Evolutionary conservation across 92 coral and sea anemone species (phyloP).

Genomic region (Parazoanthus darwini): DNA sequence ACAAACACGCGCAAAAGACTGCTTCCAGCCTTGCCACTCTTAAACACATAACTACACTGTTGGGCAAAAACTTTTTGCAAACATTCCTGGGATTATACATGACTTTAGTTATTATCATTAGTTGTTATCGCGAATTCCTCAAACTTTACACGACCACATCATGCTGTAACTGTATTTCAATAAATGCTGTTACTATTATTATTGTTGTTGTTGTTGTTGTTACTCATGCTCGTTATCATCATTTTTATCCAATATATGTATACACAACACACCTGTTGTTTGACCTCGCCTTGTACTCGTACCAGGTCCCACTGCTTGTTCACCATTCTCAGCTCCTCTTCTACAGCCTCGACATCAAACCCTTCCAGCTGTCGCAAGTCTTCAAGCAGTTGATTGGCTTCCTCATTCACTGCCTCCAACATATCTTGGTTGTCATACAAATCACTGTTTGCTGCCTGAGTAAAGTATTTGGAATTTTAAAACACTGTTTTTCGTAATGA

Average conservation of each 20-base stretch:
- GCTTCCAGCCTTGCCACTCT: too few relatives aligned
- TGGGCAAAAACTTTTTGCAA: too few relatives aligned
- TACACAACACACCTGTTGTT: background rate
- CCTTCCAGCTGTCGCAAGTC: slow-evolving; percentile 84
- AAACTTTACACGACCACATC: too few relatives aligned
- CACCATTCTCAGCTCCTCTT: slow-evolving; percentile 78
- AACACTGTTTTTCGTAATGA: background rate
- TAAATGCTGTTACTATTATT: too few relatives aligned
- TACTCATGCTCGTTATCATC: too few relatives aligned
- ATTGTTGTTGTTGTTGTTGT: too few relatives aligned
- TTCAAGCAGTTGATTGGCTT: slow-evolving; percentile 72
- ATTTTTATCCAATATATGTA: background rate
- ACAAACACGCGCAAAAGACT: too few relatives aligned
- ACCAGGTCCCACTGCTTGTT: slow-evolving; percentile 70
- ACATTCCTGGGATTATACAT: too few relatives aligned
- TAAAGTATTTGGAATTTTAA: background rate
- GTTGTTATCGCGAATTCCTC: too few relatives aligned
- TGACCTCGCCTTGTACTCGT: slow-evolving; percentile 51
- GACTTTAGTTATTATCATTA: too few relatives aligned
- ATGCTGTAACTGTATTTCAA: too few relatives aligned
- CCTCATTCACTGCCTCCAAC: slow-evolving; percentile 79
- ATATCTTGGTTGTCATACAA: slow-evolving; percentile 66
- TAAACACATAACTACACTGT: too few relatives aligned
- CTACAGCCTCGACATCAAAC: slow-evolving; percentile 78
- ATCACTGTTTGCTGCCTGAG: slow-evolving; percentile 67